Percentiles rank a stretch among this genome's conserved stretches.
Evolutionary conservation across 2,113 vertebrate species (phyloP).

Genomic region (Coracopsis vasa): DNA sequence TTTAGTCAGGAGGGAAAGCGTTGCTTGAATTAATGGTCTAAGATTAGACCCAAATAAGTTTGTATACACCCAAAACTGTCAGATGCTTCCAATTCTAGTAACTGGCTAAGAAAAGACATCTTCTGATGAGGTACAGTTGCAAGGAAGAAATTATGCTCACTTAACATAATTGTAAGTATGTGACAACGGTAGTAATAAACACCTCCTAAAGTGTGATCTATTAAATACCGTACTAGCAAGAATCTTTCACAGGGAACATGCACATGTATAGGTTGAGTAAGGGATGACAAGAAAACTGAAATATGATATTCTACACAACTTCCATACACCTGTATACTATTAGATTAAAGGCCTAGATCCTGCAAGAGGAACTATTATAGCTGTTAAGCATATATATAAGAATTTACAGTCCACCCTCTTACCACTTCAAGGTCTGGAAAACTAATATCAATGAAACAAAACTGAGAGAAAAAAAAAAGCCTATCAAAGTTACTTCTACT

Average conservation of each 20-base stretch:
- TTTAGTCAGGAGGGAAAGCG: background rate
- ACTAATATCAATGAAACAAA: background rate
- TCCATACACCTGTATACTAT: background rate
- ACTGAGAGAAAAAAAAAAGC: background rate
- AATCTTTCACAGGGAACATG: background rate
- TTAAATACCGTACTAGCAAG: background rate
- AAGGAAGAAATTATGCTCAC: background rate
- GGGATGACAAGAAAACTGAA: background rate
- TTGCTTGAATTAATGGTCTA: background rate
- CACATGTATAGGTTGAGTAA: rapidly evolving
- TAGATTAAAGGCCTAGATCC: background rate
- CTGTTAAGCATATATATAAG: background rate
- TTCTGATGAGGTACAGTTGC: background rate
- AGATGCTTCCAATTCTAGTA: background rate
- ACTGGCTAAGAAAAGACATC: background rate
- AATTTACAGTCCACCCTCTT: background rate
- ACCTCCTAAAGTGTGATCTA: background rate
- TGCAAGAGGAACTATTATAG: background rate
- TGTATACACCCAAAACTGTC: background rate
- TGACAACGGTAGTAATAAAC: background rate
- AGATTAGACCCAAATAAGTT: background rate
- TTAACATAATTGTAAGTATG: background rate
- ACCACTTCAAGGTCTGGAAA: background rate
- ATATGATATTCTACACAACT: background rate
- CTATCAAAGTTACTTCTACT: background rate